These are phyloP conservation scores for Elachura formosa DNA, from an alignment of 2,113 vertebrate species.

Conservation along the genomic window DNA sequence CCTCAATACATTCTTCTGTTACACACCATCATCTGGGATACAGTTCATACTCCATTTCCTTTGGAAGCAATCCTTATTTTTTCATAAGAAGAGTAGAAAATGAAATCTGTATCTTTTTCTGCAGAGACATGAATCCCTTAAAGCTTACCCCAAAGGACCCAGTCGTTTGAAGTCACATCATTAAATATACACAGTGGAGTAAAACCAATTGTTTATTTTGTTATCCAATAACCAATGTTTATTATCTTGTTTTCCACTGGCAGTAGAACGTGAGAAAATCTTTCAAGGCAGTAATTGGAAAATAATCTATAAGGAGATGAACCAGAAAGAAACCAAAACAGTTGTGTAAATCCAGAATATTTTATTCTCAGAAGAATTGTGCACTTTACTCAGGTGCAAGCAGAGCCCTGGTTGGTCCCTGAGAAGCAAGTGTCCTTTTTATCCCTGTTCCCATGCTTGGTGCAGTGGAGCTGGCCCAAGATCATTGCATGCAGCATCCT, in stretches of 20 bases:
- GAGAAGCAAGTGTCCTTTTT: not conserved
- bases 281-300: not conserved
- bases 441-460: not conserved
- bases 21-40: not conserved
- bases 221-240: not conserved
- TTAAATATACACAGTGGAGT: not conserved
- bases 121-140: not conserved
- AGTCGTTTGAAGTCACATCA: not conserved
- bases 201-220: not conserved
- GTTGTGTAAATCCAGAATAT: not conserved
- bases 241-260: not conserved
- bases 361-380: not conserved
- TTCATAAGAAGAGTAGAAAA: not conserved
- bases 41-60: not conserved
- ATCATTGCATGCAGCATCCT: not conserved
- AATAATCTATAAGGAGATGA: not conserved
- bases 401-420: not conserved
- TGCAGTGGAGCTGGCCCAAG: not conserved
- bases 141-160: not conserved
- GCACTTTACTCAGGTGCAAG: not conserved
- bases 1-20: not conserved
- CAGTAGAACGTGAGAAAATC: not conserved
- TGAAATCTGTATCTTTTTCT: not conserved
- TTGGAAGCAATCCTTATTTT: not conserved
- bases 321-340: not conserved